Percentiles rank a stretch among this genome's conserved stretches.
Conservation (phyloP, 2,888 invertebrate genomes). For the Drosophila tripunctata region DNA sequence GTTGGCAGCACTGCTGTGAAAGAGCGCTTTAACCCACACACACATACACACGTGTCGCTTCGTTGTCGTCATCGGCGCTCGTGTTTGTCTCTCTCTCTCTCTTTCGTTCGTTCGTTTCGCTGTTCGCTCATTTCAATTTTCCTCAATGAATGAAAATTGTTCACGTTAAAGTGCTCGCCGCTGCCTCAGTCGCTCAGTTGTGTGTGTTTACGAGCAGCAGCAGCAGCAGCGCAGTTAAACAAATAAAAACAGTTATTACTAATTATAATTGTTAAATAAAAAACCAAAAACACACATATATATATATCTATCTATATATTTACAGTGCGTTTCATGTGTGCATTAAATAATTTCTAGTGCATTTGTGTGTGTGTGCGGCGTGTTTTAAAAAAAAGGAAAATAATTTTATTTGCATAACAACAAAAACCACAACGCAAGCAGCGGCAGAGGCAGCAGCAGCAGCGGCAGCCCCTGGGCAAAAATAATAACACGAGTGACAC, state of each 20-base stretch:
- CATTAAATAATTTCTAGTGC: slow-evolving; percentile 46
- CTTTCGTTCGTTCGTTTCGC: slow-evolving; percentile 31
- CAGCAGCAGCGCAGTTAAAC: slow-evolving; percentile 41
- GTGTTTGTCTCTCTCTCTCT: background rate
- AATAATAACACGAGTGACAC: slow-evolving; percentile 55
- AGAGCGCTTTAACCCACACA: slow-evolving; percentile 22
- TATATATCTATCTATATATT: slow-evolving; percentile 3
- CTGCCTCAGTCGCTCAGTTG: slow-evolving; percentile 47
- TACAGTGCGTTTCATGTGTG: slow-evolving; percentile 26
- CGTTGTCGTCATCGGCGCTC: slow-evolving; percentile 26
- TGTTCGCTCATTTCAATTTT: slow-evolving; percentile 75
- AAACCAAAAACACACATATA: slow-evolving; percentile 5
- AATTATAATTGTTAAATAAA: slow-evolving; percentile 22
- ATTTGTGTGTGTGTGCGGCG: slow-evolving; percentile 44
- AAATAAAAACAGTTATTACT: slow-evolving; percentile 24
- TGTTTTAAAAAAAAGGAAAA: no score
- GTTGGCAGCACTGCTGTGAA: slow-evolving; percentile 67
- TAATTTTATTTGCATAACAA: slow-evolving; percentile 72
- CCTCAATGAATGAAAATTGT: slow-evolving; percentile 79
- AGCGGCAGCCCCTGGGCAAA: slow-evolving; percentile 66
- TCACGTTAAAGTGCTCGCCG: slow-evolving; percentile 71
- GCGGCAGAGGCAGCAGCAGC: no score
- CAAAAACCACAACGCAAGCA: slow-evolving; percentile 57
- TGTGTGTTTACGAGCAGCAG: slow-evolving; percentile 50
- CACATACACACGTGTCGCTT: slow-evolving; percentile 12